Base-by-base conservation (phyloP, 92 coral and sea anemone species). In the Diadumene lineata region DNA sequence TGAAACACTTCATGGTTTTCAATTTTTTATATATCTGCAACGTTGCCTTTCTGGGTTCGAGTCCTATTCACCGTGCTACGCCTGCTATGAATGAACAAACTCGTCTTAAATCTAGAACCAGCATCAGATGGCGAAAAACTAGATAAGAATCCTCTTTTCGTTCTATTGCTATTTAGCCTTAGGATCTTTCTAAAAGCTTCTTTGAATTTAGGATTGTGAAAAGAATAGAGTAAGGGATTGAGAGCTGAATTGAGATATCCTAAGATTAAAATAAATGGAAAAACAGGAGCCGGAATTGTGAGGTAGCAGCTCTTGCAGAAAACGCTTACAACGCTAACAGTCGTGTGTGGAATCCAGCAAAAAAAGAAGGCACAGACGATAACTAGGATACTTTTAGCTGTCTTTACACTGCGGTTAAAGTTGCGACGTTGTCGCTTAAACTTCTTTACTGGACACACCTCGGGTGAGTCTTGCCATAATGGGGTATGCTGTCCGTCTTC, bases 171-270 rank as follows among this genome's bases (percentile, higher is more conserved):
- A 50, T 70, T 31, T 0, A 86, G 34, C 30, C 87, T 75, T 24
- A 90, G 61, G 27, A 84, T 51, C 34, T 82, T 84, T 64, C 85
- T 77, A 73, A 83, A 91, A 0, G 89, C 91, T 57, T 78, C 89
- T 51, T 70, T 81, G 66, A 91, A 91, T 28, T 86, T 91, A 34
- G 85, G 85, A 71, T 91, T 94, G 74, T 94, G 91, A 26, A 94
- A 84, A 18, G 94, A 89, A 84, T 94, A 94, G 11, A 94, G 61
- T 34, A 87, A 87, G 10, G 97, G 98, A 50, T 94, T 94, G 17
- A 94, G 81, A 24, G 97, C 93, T 11, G 92, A 85, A 72, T 94
- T 94, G 4, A 91, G 78, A 46, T 88, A 94, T 0, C 98, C 98
- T 34, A 94, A 58, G 31, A 89, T 85, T 16, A 92, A 63, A 34